phyloP scores from a whole-genome alignment of 2,113 vertebrate genomes.

The Cyphomyrus discorhynchus region DNA sequence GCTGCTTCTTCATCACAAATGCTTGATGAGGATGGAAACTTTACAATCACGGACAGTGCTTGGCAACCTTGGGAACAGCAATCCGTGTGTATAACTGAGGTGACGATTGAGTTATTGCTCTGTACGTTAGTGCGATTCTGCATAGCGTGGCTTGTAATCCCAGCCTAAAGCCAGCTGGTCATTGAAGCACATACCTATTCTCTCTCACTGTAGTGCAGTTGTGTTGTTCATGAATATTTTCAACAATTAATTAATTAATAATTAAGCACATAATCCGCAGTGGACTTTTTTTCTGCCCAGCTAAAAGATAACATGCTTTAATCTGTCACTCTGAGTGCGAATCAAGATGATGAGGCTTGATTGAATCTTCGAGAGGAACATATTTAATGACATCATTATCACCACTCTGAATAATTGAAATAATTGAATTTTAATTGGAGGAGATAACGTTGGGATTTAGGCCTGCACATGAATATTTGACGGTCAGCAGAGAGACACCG shows the following conservation, averaged over 20 bases:
- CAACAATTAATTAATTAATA: too few relatives aligned
- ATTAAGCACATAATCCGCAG: neutral
- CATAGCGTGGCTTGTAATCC: neutral
- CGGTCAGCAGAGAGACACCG: neutral
- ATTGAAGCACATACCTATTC: neutral
- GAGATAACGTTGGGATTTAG: neutral
- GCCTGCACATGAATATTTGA: neutral
- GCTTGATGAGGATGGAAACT: neutral
- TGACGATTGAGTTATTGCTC: neutral
- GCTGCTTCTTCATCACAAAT: neutral
- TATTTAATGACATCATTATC: neutral
- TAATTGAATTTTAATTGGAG: conserved; percentile 12
- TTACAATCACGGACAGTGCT: neutral
- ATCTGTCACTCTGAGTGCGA: neutral
- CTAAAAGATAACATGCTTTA: neutral
- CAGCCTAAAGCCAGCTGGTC: neutral
- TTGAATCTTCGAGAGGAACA: neutral
- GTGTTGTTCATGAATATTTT: neutral
- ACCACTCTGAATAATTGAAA: neutral
- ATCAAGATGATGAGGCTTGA: neutral
- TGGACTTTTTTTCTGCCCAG: neutral
- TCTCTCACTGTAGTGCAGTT: neutral
- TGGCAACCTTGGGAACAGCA: neutral
- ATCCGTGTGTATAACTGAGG: neutral
- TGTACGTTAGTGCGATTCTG: too few relatives aligned